phyloP scores from a whole-genome alignment of 2,888 invertebrate species.

The Hemistola chrysoprasaria region DNA sequence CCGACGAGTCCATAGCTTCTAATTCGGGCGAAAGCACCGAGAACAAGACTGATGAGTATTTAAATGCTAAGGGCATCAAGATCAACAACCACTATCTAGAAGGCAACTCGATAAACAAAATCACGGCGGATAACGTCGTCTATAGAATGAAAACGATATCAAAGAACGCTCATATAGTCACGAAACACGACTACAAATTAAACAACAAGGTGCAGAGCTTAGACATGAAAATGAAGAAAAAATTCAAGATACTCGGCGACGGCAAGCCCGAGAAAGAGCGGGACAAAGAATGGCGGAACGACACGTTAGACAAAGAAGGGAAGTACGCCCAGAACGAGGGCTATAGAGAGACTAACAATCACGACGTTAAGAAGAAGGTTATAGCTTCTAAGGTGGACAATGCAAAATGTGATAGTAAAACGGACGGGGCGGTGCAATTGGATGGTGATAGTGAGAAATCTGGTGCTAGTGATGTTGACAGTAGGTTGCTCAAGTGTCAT shows the following conservation, averaged over 20 bases:
- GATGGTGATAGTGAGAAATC: conserved; percentile 57
- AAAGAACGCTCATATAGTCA: conserved; percentile 76
- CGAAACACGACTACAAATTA: conserved; percentile 70
- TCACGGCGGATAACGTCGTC: conserved; percentile 65
- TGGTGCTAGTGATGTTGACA: conserved; percentile 70
- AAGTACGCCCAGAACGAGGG: conserved; percentile 77
- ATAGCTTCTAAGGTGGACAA: conserved; percentile 61
- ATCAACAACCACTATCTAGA: conserved; percentile 66
- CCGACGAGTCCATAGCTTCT: conserved; percentile 56
- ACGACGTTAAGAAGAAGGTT: conserved; percentile 73
- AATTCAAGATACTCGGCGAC: conserved; percentile 61
- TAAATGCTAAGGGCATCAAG: conserved; percentile 64
- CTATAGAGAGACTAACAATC: conserved; percentile 74
- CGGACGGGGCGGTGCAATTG: conserved; percentile 66
- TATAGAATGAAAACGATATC: conserved; percentile 76
- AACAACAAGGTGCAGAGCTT: conserved; percentile 63
- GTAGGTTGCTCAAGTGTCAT: conserved; percentile 65
- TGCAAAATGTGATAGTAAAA: conserved; percentile 70
- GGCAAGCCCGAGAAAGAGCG: conserved; percentile 62
- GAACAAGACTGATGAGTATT: conserved; percentile 70
- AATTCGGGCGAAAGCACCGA: conserved; percentile 61
- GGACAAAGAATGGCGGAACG: conserved; percentile 83
- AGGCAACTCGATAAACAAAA: conserved; percentile 64
- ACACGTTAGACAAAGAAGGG: conserved; percentile 79
- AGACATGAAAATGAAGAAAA: conserved; percentile 70